These are phyloP conservation scores for Nymphalis io DNA, from an alignment of 1,140 invertebrate species.

Conservation along the genomic window DNA sequence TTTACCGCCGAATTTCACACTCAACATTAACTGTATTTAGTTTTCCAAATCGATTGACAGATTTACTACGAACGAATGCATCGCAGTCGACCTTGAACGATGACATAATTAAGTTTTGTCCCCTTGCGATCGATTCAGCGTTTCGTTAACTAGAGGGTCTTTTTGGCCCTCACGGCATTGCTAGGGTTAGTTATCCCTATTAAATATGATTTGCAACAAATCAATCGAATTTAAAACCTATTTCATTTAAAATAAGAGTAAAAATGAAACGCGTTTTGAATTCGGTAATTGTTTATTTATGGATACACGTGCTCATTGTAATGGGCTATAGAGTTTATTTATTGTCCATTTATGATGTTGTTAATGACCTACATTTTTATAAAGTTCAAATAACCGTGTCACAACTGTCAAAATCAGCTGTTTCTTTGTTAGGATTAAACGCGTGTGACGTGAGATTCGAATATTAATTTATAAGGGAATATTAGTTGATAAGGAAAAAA, in stretches of 20 bases:
- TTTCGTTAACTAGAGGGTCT: constrained; percentile 61
- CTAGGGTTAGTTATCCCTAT: constrained; percentile 43
- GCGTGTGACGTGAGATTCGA: not conserved
- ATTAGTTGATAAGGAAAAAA: not conserved
- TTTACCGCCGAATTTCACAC: not conserved
- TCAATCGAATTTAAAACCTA: constrained; percentile 20
- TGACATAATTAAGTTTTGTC: constrained; percentile 67
- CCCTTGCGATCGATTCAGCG: constrained; percentile 57
- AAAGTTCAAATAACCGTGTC: not conserved
- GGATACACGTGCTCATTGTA: constrained; percentile 3
- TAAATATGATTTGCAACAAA: constrained; percentile 27
- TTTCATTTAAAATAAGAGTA: not conserved
- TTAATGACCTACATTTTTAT: constrained; percentile 12
- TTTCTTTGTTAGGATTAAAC: not conserved
- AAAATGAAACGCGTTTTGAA: not conserved
- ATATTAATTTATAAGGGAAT: not conserved
- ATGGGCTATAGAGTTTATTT: not conserved
- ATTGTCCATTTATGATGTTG: not conserved
- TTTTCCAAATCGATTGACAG: constrained; percentile 30
- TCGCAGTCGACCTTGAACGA: constrained; percentile 60
- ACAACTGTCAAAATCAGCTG: not conserved
- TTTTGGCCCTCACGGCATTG: constrained; percentile 43
- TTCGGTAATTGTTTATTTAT: constrained; percentile 6
- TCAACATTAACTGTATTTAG: constrained; percentile 18
- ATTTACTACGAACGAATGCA: constrained; percentile 45